phyloP scores from a whole-genome alignment of 37 sponge, comb jelly and placozoan species.

The Axinella damicornis region DNA sequence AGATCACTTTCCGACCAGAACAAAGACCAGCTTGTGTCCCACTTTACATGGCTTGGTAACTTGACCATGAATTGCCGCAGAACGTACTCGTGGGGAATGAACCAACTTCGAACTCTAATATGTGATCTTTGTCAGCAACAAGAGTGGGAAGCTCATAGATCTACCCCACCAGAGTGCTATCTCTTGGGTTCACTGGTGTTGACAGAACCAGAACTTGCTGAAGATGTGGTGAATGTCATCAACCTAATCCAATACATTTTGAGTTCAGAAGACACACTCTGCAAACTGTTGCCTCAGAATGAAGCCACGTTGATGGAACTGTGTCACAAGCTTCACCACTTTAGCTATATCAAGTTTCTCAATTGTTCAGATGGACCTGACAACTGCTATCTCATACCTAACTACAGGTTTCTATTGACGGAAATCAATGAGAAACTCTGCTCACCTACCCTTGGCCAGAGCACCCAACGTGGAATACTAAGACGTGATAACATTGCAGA shows the following conservation, averaged over 20 bases:
- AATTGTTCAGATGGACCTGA: not conserved
- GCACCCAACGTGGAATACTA: not conserved
- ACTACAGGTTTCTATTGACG: not conserved
- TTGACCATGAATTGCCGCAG: not conserved
- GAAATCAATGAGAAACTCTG: not conserved
- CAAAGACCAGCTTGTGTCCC: not conserved
- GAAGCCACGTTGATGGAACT: not conserved
- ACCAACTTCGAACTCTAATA: not conserved
- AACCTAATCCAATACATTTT: not conserved
- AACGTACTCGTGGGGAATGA: not conserved
- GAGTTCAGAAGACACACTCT: not conserved
- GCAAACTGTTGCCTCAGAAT: conserved; percentile 2
- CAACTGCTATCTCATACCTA: not conserved
- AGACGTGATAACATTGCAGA: not conserved
- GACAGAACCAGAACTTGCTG: not conserved
- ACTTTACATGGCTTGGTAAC: conserved; percentile 21
- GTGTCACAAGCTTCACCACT: not conserved
- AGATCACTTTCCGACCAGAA: not conserved
- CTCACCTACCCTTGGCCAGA: no score
- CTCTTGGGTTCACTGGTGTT: conserved; percentile 8
- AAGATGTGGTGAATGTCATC: not conserved
- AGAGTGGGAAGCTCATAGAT: not conserved
- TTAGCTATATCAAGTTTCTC: conserved; percentile 9
- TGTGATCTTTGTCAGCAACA: not conserved
- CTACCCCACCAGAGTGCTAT: not conserved